Conservation (phyloP, 2,888 invertebrate genomes). For the Eurois occulta region DNA sequence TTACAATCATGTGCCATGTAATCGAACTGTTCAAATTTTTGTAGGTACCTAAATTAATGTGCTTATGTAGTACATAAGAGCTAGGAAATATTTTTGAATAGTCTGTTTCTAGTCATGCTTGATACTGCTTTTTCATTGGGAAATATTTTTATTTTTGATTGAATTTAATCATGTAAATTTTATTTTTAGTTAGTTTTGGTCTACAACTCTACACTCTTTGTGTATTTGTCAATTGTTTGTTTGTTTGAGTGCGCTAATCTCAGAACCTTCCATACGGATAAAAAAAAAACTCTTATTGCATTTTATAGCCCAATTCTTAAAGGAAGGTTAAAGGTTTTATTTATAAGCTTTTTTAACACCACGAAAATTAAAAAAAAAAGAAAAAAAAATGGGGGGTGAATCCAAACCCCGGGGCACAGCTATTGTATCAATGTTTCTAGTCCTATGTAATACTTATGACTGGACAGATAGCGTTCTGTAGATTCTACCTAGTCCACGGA, state of each 20-base stretch:
- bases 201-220: not conserved
- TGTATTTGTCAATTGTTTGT: not conserved
- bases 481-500: not conserved
- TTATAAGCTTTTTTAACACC: not conserved
- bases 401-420: not conserved
- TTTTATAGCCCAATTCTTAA: not conserved
- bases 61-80: not conserved
- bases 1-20: conserved; percentile 1
- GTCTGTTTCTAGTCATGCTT: not conserved
- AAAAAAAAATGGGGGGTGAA: not conserved
- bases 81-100: not conserved
- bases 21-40: not conserved
- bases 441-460: not conserved
- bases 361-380: too few species aligned
- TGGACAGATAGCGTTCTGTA: not conserved
- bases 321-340: not conserved
- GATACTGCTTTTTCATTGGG: not conserved
- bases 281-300: not conserved
- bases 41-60: not conserved
- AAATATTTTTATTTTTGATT: not conserved
- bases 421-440: not conserved
- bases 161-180: not conserved
- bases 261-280: not conserved
- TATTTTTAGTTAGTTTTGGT: not conserved
- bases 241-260: not conserved